Percentiles rank a stretch among this genome's conserved stretches.
These are phyloP conservation scores for Steatocranus sp. DNA, from an alignment of 2,797 vertebrate genomes.

Conservation along the genomic window DNA sequence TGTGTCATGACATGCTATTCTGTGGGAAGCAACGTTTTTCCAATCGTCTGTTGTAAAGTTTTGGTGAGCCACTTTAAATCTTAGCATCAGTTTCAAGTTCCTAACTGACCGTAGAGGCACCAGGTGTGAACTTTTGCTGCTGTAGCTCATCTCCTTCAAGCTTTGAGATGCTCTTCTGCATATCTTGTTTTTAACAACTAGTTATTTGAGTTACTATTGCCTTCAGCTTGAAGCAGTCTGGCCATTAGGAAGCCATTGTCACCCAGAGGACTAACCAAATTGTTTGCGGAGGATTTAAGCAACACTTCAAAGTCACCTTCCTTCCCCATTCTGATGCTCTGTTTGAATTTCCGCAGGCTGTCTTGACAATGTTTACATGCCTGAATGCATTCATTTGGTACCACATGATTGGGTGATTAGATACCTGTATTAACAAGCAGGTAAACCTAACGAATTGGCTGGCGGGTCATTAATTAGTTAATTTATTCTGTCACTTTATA, in stretches of 20 bases:
- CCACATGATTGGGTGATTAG: neutral
- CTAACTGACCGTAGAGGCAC: neutral
- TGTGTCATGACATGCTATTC: neutral
- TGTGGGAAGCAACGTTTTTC: neutral
- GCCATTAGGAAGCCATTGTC: neutral
- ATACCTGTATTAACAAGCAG: neutral
- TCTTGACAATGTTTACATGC: neutral
- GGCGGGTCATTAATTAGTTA: neutral
- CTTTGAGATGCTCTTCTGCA: neutral
- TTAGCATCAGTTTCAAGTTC: neutral
- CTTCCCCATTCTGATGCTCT: neutral
- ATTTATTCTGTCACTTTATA: neutral
- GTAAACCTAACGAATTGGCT: neutral
- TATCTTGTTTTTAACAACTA: neutral
- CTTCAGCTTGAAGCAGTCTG: neutral
- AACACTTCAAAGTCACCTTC: neutral
- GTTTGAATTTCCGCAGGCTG: neutral
- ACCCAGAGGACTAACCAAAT: neutral
- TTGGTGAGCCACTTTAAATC: neutral
- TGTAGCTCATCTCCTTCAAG: neutral
- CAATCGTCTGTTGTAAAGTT: fast-evolving
- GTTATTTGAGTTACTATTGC: fast-evolving
- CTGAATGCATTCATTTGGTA: neutral
- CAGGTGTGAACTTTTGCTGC: neutral
- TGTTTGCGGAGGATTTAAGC: neutral